Evolutionary conservation across 2,113 vertebrate species (phyloP).

Genomic region (Oophaga pumilio): DNA sequence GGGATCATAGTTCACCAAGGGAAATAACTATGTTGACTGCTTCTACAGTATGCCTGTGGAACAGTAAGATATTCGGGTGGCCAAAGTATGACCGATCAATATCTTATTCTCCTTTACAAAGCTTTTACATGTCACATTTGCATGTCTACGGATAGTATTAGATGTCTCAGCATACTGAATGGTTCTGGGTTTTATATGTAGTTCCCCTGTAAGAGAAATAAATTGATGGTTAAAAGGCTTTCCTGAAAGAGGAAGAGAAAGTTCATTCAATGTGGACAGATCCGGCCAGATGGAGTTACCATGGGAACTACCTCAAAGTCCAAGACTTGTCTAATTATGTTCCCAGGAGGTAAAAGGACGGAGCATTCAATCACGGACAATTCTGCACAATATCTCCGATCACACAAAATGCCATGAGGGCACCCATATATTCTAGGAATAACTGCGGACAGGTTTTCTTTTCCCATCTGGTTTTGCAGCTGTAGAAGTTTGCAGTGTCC

Average conservation of each 20-base stretch:
- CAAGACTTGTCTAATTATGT: constrained; percentile 60
- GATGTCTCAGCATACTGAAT: not conserved
- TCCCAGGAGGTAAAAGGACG: constrained; percentile 61
- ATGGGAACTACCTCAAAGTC: constrained; percentile 67
- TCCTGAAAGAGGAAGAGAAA: not conserved
- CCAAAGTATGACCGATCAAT: too few species aligned
- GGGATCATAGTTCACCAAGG: too few species aligned
- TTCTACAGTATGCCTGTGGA: too few species aligned
- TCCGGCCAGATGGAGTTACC: constrained; percentile 62
- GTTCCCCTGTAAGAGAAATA: not conserved
- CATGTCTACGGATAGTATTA: not conserved
- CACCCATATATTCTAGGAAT: constrained; percentile 50
- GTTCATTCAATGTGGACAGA: constrained; percentile 51
- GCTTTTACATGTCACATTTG: not conserved
- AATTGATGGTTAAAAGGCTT: not conserved
- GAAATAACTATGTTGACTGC: too few species aligned
- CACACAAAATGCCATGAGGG: not conserved
- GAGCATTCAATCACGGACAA: constrained; percentile 3
- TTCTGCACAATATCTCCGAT: not conserved
- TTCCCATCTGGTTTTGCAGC: not conserved
- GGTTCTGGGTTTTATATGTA: not conserved
- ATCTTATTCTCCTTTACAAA: too few species aligned
- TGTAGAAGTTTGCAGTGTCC: not conserved
- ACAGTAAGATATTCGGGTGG: too few species aligned
- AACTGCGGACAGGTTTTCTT: not conserved